Conservation (phyloP, 2,113 vertebrate genomes). For the Apteryx owenii region DNA sequence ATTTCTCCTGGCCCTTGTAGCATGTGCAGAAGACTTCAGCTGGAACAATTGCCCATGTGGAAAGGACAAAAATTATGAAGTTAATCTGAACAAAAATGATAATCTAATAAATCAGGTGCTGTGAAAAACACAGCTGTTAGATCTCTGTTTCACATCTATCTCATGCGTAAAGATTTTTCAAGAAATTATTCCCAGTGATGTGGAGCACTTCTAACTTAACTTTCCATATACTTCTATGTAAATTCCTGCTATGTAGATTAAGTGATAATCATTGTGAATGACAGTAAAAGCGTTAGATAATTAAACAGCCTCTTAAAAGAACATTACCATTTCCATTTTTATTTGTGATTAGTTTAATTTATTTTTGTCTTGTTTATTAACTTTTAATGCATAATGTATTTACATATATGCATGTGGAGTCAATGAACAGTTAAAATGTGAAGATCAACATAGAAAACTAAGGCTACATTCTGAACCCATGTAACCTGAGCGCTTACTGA, state of each 20-base stretch:
- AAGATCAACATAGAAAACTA: not conserved
- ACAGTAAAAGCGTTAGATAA: not conserved
- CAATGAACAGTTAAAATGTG: not conserved
- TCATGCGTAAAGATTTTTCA: not conserved
- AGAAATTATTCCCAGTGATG: not conserved
- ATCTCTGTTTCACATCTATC: not conserved
- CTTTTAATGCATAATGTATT: not conserved
- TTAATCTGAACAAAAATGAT: not conserved
- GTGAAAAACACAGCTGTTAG: not conserved
- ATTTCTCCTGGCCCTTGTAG: not conserved
- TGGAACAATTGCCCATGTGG: not conserved
- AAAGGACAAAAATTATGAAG: not conserved
- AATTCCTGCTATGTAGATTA: not conserved
- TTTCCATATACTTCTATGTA: not conserved
- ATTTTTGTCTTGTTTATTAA: not conserved
- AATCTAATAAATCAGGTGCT: not conserved
- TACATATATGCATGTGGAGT: not conserved
- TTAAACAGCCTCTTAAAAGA: constrained; percentile 11
- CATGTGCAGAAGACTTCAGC: not conserved
- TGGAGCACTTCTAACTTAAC: not conserved
- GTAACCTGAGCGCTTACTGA: not conserved
- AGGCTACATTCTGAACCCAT: not conserved
- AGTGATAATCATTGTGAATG: constrained; percentile 17
- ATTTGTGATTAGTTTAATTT: not conserved
- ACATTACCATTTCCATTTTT: not conserved